Conservation (phyloP, 2,888 invertebrate species). For the Ferdinandea cuprea region DNA sequence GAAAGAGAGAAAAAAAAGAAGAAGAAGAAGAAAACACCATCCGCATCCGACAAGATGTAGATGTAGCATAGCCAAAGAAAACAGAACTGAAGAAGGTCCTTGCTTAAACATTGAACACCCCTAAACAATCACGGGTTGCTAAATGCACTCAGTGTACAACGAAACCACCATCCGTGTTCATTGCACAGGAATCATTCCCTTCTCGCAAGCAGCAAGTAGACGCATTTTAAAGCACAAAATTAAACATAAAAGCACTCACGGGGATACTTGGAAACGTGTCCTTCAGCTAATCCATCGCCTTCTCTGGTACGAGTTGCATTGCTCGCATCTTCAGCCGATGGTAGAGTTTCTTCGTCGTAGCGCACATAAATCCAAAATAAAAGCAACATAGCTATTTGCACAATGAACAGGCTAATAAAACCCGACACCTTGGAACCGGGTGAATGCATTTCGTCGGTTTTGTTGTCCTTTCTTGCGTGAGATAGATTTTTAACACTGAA, state of each 20-base stretch:
- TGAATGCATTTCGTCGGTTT: constrained; percentile 80
- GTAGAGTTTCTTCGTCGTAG: constrained; percentile 82
- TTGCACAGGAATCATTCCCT: constrained; percentile 61
- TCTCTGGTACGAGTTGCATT: constrained; percentile 53
- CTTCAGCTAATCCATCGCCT: constrained; percentile 80
- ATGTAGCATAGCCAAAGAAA: constrained; percentile 1
- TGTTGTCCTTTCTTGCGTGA: constrained; percentile 41
- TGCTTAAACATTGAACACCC: constrained; percentile 42
- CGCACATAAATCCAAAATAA: constrained; percentile 84
- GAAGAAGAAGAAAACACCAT: too few species aligned
- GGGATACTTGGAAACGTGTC: constrained; percentile 83
- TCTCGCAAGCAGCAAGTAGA: constrained; percentile 66
- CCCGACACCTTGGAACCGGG: constrained; percentile 81
- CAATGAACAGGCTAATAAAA: constrained; percentile 83
- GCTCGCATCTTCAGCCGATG: constrained; percentile 69
- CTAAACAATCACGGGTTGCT: constrained; percentile 21
- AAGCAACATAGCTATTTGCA: constrained; percentile 84
- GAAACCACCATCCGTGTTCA: constrained; percentile 40
- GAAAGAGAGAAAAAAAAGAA: not conserved
- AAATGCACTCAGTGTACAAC: constrained; percentile 52
- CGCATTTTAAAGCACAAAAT: constrained; percentile 78
- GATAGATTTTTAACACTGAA: constrained; percentile 22
- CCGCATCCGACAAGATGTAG: not conserved
- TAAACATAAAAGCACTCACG: constrained; percentile 81
- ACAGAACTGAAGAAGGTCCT: constrained; percentile 22